These are phyloP conservation scores for Lacanobia wlatinum DNA, from an alignment of 2,888 invertebrate genomes.

Conservation along the genomic window DNA sequence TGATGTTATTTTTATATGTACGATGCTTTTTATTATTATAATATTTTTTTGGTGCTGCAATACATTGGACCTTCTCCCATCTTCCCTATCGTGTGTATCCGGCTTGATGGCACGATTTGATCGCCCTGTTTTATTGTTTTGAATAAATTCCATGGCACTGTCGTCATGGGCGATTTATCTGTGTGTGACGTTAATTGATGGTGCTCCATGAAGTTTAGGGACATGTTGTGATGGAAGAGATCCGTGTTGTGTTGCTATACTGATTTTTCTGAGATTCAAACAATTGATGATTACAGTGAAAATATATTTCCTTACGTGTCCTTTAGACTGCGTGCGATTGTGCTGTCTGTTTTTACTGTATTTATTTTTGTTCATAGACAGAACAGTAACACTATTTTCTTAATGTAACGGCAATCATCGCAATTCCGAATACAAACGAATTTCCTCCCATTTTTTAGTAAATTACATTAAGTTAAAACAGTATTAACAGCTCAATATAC, in stretches of 20 bases:
- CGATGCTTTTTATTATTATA: background rate
- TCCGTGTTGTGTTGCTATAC: constrained; percentile 10
- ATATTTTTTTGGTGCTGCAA: background rate
- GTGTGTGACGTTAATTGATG: constrained; percentile 46
- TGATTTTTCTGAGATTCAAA: background rate
- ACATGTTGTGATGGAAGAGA: background rate
- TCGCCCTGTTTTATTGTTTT: constrained; percentile 61
- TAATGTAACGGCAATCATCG: no score
- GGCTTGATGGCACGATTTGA: constrained; percentile 45
- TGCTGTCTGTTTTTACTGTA: no score
- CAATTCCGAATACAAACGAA: no score
- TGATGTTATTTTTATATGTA: no score
- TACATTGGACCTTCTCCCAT: constrained; percentile 27
- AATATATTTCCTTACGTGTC: no score
- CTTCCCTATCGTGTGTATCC: background rate
- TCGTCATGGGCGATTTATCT: constrained; percentile 53
- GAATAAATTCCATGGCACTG: constrained; percentile 53
- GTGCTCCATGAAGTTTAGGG: constrained; percentile 31
- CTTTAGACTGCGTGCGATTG: no score
- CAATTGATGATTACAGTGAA: no score
- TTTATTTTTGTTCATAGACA: no score
- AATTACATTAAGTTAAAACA: no score
- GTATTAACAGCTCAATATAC: no score
- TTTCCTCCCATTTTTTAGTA: no score
- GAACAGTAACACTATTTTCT: no score